phyloP scores from a whole-genome alignment of 2,888 invertebrate genomes.

The Vanessa cardui region DNA sequence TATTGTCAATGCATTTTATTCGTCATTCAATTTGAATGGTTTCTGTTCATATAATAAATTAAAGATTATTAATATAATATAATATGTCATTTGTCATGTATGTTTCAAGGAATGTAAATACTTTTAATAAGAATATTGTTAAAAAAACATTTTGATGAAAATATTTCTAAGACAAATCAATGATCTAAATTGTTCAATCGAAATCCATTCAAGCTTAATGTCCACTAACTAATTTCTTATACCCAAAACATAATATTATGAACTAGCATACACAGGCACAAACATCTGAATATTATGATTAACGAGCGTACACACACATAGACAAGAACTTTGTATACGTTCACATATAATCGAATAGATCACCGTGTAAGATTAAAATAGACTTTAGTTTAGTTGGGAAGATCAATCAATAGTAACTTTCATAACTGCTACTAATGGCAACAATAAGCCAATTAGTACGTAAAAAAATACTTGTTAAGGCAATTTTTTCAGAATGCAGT shows the following conservation, averaged over 20 bases:
- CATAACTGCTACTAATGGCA: constrained; percentile 1
- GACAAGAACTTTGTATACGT: constrained; percentile 50
- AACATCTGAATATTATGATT: constrained; percentile 83
- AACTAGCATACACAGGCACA: constrained; percentile 80
- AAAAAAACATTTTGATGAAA: neutral
- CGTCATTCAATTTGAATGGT: too few species aligned
- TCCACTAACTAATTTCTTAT: constrained; percentile 84
- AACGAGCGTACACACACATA: constrained; percentile 78
- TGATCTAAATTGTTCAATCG: constrained; percentile 51
- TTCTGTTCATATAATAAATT: too few species aligned
- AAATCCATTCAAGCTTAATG: constrained; percentile 73
- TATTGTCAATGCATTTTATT: too few species aligned
- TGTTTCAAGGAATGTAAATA: too few species aligned
- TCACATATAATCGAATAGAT: constrained; percentile 71
- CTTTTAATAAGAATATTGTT: too few species aligned
- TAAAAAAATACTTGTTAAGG: too few species aligned
- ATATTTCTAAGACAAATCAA: constrained; percentile 18
- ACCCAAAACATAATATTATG: constrained; percentile 83
- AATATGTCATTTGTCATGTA: too few species aligned
- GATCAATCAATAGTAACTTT: constrained; percentile 61
- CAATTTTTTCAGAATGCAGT: too few species aligned
- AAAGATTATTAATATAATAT: too few species aligned
- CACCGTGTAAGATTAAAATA: constrained; percentile 66
- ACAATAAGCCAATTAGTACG: too few species aligned
- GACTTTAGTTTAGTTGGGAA: constrained; percentile 52